Evolutionary conservation across 2,113 vertebrate genomes (phyloP), one percentile per base, ranked within the genome.

Genomic region (Peucedramus taeniatus): DNA sequence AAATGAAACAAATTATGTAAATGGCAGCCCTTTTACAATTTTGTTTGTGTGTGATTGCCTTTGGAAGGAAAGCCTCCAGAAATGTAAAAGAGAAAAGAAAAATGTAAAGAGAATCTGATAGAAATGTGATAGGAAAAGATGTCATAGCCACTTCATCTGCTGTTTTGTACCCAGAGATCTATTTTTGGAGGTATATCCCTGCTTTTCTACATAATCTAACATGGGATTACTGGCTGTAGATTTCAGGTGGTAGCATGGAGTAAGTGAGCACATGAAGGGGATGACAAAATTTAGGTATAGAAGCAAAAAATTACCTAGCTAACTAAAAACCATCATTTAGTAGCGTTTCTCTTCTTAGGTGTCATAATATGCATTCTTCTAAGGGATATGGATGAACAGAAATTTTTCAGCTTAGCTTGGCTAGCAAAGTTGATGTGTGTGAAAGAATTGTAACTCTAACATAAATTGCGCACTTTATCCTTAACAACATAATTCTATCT

Each of bases 11-110:
- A 6, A 18, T 49, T 68, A 68, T 54, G 15, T 44, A 39, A 71
- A 39, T 35, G 8, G 9, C 21, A 68, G 11, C 5, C 6, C 10
- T 60, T 85, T 72, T 12, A 11, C 0, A 3, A 17, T 47, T 40
- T 27, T 8, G 0, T 68, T 7, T 60, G 4, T 23, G 16, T 1
- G 1, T 22, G 15, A 27, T 47, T 51, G 33, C 27, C 3, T 85
- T 63, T 86, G 8, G 22, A 88, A 59, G 33, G 39, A 45, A 9
- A 61, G 3, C 7, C 26, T 70, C 10, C 28, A 40, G 18, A 61
- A 50, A 21, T 27, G 3, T 16, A 27, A 64, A 96, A 47, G 9
- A 47, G 8, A 75, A 60, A 27, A 21, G 13, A 10, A 27, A 6
- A 61, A 24, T 47, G 4, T 35, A 68, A 96, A 42, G 11, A 42